Evolutionary conservation across 2,113 vertebrate genomes (phyloP), one percentile per base, ranked within the genome.

Genomic region (Varanus salvator): DNA sequence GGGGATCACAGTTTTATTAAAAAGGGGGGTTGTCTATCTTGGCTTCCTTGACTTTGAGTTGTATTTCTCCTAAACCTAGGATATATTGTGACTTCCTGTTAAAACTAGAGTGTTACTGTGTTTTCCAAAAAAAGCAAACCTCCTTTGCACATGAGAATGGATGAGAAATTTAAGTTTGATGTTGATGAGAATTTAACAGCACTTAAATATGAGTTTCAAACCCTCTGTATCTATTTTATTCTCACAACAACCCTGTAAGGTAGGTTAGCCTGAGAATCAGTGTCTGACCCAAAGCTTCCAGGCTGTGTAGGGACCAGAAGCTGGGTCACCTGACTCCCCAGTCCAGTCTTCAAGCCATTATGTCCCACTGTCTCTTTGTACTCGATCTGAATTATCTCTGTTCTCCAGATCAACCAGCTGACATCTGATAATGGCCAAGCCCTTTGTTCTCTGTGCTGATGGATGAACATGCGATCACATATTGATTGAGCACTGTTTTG

Each of bases 321-420:
- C 12, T 60, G 57, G 12, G 57, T 60, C 2, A 14, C 11, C 12
- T 60, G 57, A 60, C 11, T 60, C 8, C 57, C 57, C 12, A 60
- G 57, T 14, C 57, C 57, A 60, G 15, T 15, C 9, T 14, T 12
- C 57, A 8, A 60, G 15, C 11, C 57, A 60, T 12, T 34, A 50
- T 5, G 44, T 1, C 1, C 8, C 19, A 23, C 0, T 1, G 48
- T 68, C 29, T n/a, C 23, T 64, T 25, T 3, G 3, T 44, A 44
- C n/a, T 27, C 27, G 4, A 77, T 77, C 75, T 23, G 38, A 48
- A 23, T 77, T 72, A 31, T 11, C 34, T 44, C 6, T 27, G 8
- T 31, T 31, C 27, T 80, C 50, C 11, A 15, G 31, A 31, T 15
- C 44, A 71, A 19, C 66, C 66, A 52, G 83, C 29, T 85, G 44